Evolutionary conservation across 2,888 invertebrate genomes (phyloP), one percentile per base, ranked within the genome.

Genomic region (Abscondita cerata): DNA sequence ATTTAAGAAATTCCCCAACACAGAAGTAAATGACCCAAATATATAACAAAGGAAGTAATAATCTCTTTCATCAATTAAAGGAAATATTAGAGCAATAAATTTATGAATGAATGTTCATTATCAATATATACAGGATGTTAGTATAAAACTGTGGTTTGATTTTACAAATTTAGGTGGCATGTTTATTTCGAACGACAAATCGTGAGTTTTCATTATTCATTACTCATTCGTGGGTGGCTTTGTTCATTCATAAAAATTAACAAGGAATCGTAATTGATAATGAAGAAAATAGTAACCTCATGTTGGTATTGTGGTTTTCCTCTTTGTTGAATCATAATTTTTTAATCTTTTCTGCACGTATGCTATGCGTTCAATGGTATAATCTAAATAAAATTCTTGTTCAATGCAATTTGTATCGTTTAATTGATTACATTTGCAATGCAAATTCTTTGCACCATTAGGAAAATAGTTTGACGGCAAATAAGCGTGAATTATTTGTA

Each of bases 221-320:
- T 61, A 61, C 56, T 61, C 61, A 61, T 56, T 31, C 52, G 61
- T 56, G 61, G 61, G 61, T 61, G 61, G 61, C 48, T 56, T 38
- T 61, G 19, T 56, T 61, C 61, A 52, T 56, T 61, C 56, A 55
- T 58, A 48, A 51, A 25, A 57, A 57, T 33, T 53, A 46, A 59
- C 51, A 56, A 52, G 56, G 55, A 51, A 54, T n/a, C n/a, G n/a
- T n/a, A n/a, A n/a, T 15, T 41, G 31, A 16, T 54, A 40, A 34
- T 15, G 12, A 36, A 54, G 44, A 54, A 54, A 12, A 44, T 54
- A 44, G 44, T 54, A 54, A 44, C 41, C 41, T 25, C 33, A 36
- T 18, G 19, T 19, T 44, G 44, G 44, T 44, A 44, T 44, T 44
- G 44, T 18, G 44, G 44, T 44, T 44, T 50, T 44, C 44, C 44